Base-by-base conservation (phyloP, 2,888 invertebrate genomes). In the Microdon myrmicae region DNA sequence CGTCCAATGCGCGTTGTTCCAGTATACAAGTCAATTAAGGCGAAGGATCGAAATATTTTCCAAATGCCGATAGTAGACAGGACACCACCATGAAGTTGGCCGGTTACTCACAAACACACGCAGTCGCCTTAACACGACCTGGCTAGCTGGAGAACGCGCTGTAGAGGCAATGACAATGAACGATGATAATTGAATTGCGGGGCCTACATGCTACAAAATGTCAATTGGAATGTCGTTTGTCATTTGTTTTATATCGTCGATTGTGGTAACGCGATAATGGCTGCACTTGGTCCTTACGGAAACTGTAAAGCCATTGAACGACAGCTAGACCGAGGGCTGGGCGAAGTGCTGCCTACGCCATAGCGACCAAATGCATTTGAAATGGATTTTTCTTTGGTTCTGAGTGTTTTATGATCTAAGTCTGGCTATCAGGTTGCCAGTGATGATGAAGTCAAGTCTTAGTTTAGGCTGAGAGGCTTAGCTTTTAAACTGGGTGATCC, bases 1-100 rank as follows among this genome's bases (percentile, higher is more conserved):
- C 64, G 64, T 64, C 64, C 47, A 64, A 64, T 64, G 64, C 64
- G 64, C 64, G 64, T 64, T 64, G 64, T 64, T 64, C 64, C 64
- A 64, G 58, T 64, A 64, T 64, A 64, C 64, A 64, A 64, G 64
- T 64, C 64, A 64, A 64, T 64, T 64, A 64, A 64, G 64, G 64
- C 58, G 47, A 58, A 64, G 64, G 64, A 64, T 64, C 39, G 39
- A 61, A 64, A 64, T 64, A 64, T 64, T 58, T 64, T 53, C 58
- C 41, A 53, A 64, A 64, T 58, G 44, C 51, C 58, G 64, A 64
- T 64, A 64, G 51, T 51, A 47, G 58, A 64, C 64, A 64, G 58
- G 64, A 64, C 64, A 64, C 64, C 64, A 58, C 58, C 64, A 58
- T 51, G 61, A 51, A 56, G 56, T 51, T 23, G 29, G 20, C 22